Base-by-base conservation (phyloP, 2,888 invertebrate genomes). In the Tetranychus piercei region DNA sequence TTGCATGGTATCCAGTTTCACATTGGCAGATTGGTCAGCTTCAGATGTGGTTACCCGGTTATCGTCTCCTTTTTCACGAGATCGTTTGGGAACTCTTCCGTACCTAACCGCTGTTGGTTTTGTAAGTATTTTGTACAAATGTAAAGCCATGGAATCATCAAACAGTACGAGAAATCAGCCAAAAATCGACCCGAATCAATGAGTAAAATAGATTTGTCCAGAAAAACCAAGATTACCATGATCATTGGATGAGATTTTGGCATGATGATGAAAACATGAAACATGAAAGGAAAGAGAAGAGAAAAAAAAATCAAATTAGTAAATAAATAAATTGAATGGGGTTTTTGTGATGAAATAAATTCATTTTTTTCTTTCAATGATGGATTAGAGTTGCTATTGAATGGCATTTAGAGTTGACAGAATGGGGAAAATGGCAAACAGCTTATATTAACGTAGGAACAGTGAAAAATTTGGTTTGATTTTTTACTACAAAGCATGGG, bases 81-180 rank as follows among this genome's bases (percentile, higher is more conserved):
- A 88, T 80, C 94, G 87, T 84, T 95, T 96, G 78, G 96, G 95
- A 80, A 94, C 94, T 78, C 95, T 88, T 79, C 96, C 95, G 86
- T 96, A 96, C 82, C 95, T 87, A 78, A 95, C 95, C 81, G 94
- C 94, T 94, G 85, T 71, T 44, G 45, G 55, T 15, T 15, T 15
- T 55, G 9, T 15, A 55, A 55, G 6, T 15, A 15, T 55, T 34
- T 34, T 34, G 34, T 34, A 34, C 34, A 3, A 34, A 34, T 34
- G 1, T 34, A 34, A 34, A 55, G 6, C 9, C 55, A 55, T 55
- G 55, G 55, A 55, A 55, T 55, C 9, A 55, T 9, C 9, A 55
- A 45, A 55, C 15, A 55, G 55, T 15, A 55, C 55, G 15, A 55
- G 55, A 55, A 15, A 55, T 55, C 5, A 55, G 15, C 55, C 2